Conservation (phyloP, 1,140 invertebrate species). For the Drosophila mauritiana region DNA sequence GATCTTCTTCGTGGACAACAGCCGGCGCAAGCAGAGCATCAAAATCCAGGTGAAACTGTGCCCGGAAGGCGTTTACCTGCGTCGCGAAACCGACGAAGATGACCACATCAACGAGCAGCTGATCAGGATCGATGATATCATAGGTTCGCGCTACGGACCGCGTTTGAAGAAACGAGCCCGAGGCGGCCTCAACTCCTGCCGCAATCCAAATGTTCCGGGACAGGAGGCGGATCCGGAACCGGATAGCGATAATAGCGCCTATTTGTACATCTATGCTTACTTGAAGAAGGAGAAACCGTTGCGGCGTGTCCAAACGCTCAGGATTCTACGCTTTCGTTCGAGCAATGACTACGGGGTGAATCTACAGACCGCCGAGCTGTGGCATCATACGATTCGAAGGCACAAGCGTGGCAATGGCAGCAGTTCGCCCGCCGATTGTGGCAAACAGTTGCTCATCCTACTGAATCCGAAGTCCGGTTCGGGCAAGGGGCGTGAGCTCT, state of each 20-base stretch:
- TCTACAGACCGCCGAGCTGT: slow-evolving; percentile 91
- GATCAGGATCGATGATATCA: slow-evolving; percentile 90
- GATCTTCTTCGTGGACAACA: slow-evolving; percentile 92
- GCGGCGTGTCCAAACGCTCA: slow-evolving; percentile 89
- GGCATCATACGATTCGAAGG: slow-evolving; percentile 87
- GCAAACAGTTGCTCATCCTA: slow-evolving; percentile 89
- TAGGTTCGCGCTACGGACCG: slow-evolving; percentile 91
- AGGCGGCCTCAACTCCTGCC: slow-evolving; percentile 85
- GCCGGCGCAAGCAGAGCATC: slow-evolving; percentile 88
- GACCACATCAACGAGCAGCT: slow-evolving; percentile 89
- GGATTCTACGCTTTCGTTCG: slow-evolving; percentile 91
- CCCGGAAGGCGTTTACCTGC: slow-evolving; percentile 89
- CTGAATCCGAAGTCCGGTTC: slow-evolving; percentile 97
- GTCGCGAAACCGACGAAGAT: slow-evolving; percentile 87
- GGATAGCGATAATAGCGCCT: slow-evolving; percentile 88
- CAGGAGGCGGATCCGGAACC: slow-evolving; percentile 20
- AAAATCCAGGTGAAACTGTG: slow-evolving; percentile 91
- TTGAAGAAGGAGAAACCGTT: slow-evolving; percentile 89
- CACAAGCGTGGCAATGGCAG: slow-evolving; percentile 31
- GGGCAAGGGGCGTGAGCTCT: slow-evolving; percentile 92
- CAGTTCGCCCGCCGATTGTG: background rate
- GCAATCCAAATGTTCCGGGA: slow-evolving; percentile 71
- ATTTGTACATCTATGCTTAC: slow-evolving; percentile 95
- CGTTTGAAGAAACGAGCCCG: slow-evolving; percentile 89
- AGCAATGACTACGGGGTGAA: slow-evolving; percentile 93